phyloP scores from a whole-genome alignment of 2,888 invertebrate species.

The Brachyptera putata region DNA sequence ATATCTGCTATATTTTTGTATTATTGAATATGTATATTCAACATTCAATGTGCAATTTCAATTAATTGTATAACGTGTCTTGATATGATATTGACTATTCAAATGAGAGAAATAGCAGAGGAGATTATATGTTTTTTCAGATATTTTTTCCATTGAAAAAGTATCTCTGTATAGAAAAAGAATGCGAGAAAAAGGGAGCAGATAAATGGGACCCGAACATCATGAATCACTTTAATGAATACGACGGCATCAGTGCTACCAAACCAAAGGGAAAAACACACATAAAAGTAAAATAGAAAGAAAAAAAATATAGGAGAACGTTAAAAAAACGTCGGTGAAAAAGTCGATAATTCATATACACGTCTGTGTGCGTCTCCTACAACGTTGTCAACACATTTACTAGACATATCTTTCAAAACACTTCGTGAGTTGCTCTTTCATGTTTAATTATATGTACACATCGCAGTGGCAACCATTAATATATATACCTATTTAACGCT shows the following conservation, averaged over 20 bases:
- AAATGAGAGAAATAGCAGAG: background rate
- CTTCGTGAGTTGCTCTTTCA: background rate
- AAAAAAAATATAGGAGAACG: too few species aligned
- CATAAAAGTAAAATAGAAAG: background rate
- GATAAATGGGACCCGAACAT: too few species aligned
- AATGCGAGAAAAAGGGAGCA: too few species aligned
- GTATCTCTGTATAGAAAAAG: background rate
- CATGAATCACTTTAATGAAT: conserved; percentile 21
- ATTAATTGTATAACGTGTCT: too few species aligned
- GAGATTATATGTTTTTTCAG: background rate
- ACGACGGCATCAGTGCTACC: background rate
- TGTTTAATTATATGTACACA: conserved; percentile 1
- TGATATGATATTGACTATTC: too few species aligned
- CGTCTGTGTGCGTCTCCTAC: background rate
- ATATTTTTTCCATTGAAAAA: background rate
- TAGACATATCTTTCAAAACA: background rate
- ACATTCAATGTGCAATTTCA: too few species aligned
- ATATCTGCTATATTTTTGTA: too few species aligned
- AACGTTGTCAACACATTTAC: conserved; percentile 13
- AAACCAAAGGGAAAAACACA: background rate
- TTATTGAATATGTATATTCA: too few species aligned
- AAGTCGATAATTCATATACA: conserved; percentile 9
- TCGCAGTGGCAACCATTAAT: background rate
- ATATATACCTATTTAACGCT: background rate
- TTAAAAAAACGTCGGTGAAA: background rate